Conservation (phyloP, 92 coral and sea anemone genomes). For the Isaurus tuberculatus region DNA sequence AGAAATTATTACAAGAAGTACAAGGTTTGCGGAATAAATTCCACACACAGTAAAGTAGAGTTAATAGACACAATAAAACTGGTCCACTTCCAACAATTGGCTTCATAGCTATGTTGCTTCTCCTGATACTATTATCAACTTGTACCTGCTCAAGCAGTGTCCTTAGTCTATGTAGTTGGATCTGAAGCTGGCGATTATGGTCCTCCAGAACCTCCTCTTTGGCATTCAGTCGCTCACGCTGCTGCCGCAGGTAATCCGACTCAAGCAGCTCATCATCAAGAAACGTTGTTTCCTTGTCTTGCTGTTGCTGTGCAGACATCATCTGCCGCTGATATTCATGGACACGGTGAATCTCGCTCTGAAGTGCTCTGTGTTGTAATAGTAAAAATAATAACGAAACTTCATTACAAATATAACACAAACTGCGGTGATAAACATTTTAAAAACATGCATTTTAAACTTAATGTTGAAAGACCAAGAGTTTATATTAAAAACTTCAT, state of each 20-base stretch:
- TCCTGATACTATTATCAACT: background rate
- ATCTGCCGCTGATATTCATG: conserved; percentile 71
- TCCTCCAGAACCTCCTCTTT: conserved; percentile 96
- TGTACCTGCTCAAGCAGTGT: conserved; percentile 90
- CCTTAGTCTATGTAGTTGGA: conserved; percentile 85
- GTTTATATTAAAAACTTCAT: too few relatives aligned
- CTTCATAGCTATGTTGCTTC: too few relatives aligned
- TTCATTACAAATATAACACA: too few relatives aligned
- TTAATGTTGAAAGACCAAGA: too few relatives aligned
- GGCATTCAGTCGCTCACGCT: conserved; percentile 89
- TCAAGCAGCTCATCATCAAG: conserved; percentile 65
- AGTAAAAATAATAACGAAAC: background rate
- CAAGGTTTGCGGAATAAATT: too few relatives aligned
- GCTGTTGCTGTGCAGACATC: conserved; percentile 49
- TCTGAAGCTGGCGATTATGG: conserved; percentile 91
- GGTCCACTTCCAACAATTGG: too few relatives aligned
- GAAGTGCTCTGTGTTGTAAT: conserved; percentile 67
- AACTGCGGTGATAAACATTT: too few relatives aligned
- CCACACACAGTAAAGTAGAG: too few relatives aligned
- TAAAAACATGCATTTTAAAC: too few relatives aligned
- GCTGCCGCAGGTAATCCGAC: conserved; percentile 70
- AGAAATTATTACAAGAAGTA: too few relatives aligned
- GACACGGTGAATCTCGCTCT: conserved; percentile 68
- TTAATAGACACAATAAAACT: too few relatives aligned
- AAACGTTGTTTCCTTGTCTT: conserved; percentile 37